Evolutionary conservation across 2,113 vertebrate species (phyloP).

Genomic region (Megaceryle maxima): DNA sequence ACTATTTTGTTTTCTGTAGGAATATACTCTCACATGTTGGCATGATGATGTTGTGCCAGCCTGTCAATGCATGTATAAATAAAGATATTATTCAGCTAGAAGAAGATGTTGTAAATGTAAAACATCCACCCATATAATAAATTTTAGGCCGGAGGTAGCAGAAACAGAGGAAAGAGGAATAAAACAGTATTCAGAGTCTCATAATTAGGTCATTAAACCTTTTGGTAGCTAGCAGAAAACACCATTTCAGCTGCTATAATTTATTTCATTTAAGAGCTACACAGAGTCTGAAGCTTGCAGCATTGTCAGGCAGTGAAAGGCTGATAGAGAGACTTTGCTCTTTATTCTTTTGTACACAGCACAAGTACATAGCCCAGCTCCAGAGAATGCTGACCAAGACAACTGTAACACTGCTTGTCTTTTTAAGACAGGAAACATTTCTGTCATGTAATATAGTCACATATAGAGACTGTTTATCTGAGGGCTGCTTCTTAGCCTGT

Average conservation of each 20-base stretch:
- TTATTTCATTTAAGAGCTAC: not conserved
- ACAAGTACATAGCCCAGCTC: not conserved
- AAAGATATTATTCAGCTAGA: not conserved
- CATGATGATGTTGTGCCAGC: not conserved
- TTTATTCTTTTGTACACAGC: not conserved
- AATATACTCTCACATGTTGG: not conserved
- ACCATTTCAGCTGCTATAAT: not conserved
- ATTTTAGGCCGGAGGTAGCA: not conserved
- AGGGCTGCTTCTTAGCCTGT: not conserved
- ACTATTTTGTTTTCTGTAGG: not conserved
- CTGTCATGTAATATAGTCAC: not conserved
- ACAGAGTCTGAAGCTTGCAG: not conserved
- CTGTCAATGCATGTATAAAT: not conserved
- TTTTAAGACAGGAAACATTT: not conserved
- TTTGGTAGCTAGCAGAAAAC: not conserved
- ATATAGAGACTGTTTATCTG: not conserved
- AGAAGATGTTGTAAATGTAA: not conserved
- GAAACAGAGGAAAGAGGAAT: not conserved
- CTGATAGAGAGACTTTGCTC: not conserved
- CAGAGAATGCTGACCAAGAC: not conserved
- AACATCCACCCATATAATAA: not conserved
- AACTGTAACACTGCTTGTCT: not conserved
- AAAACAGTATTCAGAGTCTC: not conserved
- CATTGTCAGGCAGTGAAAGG: not conserved
- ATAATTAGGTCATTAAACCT: not conserved